Conservation (phyloP, 2,113 vertebrate genomes). For the Chlorodrepanis virens region DNA sequence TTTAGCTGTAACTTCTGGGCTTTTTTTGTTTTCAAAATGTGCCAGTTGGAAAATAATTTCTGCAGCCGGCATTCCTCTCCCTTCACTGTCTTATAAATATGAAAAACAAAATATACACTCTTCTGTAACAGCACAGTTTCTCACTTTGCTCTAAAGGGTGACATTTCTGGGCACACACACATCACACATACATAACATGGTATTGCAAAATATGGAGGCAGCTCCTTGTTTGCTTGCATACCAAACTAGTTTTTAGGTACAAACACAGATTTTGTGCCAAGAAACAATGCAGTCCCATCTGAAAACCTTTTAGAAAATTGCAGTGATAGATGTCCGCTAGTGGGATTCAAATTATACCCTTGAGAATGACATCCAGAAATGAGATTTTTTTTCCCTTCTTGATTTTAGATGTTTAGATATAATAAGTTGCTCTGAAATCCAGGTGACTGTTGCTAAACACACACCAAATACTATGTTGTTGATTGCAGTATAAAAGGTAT, state of each 20-base stretch:
- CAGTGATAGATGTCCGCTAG: not conserved
- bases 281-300: not conserved
- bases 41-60: not conserved
- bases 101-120: not conserved
- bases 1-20: not conserved
- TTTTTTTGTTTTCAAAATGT: not conserved
- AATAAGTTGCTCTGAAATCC: not conserved
- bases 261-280: not conserved
- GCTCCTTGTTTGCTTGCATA: not conserved
- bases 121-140: not conserved
- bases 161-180: not conserved
- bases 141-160: not conserved
- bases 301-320: slow-evolving; percentile 11
- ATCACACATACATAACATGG: not conserved
- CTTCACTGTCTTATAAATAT: not conserved
- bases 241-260: not conserved
- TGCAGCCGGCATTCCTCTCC: not conserved
- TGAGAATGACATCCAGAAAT: not conserved
- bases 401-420: not conserved
- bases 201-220: not conserved
- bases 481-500: not conserved
- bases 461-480: not conserved
- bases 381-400: not conserved
- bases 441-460: not conserved
- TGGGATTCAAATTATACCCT: not conserved